Percentiles rank a stretch among this genome's conserved stretches.
These are phyloP conservation scores for Hycleus cichorii DNA, from an alignment of 1,140 invertebrate genomes.

Conservation along the genomic window DNA sequence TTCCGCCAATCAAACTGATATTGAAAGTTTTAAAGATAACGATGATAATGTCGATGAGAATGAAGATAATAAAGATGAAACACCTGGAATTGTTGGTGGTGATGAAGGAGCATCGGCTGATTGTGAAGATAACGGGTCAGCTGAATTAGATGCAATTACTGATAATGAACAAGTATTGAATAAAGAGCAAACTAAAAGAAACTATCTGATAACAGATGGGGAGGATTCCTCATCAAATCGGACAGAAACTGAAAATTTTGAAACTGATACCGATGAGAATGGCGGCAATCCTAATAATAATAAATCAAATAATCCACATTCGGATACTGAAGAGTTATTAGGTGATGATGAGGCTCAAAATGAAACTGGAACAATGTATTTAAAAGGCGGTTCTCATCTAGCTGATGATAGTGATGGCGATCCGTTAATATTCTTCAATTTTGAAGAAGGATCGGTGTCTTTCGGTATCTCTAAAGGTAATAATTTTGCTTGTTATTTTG, in stretches of 20 bases:
- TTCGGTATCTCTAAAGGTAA: constrained; percentile 1
- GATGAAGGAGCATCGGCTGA: not conserved
- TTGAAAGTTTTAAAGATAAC: constrained; percentile 44
- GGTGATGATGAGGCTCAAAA: constrained; percentile 43
- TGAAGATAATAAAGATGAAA: constrained; percentile 10
- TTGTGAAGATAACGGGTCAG: too few species aligned
- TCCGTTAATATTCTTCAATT: not conserved
- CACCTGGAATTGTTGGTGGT: constrained; percentile 14
- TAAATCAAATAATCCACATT: constrained; percentile 34
- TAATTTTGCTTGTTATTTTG: constrained; percentile 2
- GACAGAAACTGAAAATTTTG: constrained; percentile 6
- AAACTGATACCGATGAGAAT: not conserved
- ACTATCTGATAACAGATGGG: too few species aligned
- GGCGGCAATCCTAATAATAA: too few species aligned
- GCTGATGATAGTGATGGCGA: not conserved
- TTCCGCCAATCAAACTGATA: constrained; percentile 40
- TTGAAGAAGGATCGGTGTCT: not conserved
- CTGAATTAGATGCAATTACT: too few species aligned
- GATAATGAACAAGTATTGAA: not conserved
- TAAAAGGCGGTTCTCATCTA: constrained; percentile 41
- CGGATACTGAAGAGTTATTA: constrained; percentile 48
- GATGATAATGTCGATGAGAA: constrained; percentile 26
- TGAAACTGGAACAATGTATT: constrained; percentile 39
- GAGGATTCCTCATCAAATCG: too few species aligned
- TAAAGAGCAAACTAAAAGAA: not conserved